Evolutionary conservation across 2,113 vertebrate genomes (phyloP), one percentile per base, ranked within the genome.

Genomic region (Vidua macroura): DNA sequence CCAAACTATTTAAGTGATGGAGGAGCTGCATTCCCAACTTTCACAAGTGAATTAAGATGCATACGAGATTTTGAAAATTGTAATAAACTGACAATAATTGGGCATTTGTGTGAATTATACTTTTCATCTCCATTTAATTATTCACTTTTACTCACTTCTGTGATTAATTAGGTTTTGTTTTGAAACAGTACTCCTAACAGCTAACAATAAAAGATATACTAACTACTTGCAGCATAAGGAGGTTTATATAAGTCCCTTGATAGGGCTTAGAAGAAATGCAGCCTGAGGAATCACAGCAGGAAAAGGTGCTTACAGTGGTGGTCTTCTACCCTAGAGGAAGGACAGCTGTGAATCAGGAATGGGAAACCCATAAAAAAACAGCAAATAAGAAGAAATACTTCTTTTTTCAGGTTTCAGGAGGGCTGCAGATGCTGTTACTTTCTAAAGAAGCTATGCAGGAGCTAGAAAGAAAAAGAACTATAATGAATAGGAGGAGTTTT

Each of bases 151-250:
- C 37, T 83, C 44, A 37, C 28, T 75, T 87, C 35, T 56, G 51
- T 83, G 55, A 91, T 92, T 78, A 88, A 91, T 86, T 92, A 87
- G 64, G n/a, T 92, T 87, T 87, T 95, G 68, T 58, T 91, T 94
- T 62, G 84, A 86, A 95, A 28, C 53, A n/a, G 87, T 80, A 86
- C 66, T 66, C 55, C 58, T 79, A 87, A 72, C 58, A 82, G 70
- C 39, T 69, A 73, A 60, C 70, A 86, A 33, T 51, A 94, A 89
- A 79, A 79, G 41, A 60, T 60, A 68, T 24, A 68, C 56, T 70
- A 76, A 83, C 66, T 74, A 27, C 55, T 90, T 39, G 19, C 37
- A 91, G 18, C 1, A 13, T 73, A 58, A 72, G 20, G 62, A 64
- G 69, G 39, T 69, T 93, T 91, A 35, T 77, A 12, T 5, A 74